These are phyloP conservation scores for Siniperca scherzeri DNA, from an alignment of 2,797 vertebrate species.

Conservation along the genomic window DNA sequence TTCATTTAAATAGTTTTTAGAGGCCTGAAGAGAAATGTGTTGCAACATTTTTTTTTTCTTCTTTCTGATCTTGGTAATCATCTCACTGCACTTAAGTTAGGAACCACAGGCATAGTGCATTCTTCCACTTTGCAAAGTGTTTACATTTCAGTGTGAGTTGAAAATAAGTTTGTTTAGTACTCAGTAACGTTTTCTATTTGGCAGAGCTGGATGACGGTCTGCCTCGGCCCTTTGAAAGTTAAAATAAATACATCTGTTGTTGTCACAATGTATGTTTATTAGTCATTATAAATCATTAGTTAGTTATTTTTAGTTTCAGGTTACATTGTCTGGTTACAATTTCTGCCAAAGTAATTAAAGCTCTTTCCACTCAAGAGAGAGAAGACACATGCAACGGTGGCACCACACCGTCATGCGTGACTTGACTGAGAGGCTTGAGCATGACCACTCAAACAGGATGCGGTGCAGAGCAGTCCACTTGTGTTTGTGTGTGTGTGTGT, in stretches of 20 bases:
- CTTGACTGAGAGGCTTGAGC: constrained; percentile 38
- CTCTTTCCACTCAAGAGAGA: not conserved
- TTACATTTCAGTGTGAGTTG: not conserved
- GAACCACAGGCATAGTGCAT: not conserved
- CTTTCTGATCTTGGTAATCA: not conserved
- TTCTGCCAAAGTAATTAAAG: not conserved
- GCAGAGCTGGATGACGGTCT: not conserved
- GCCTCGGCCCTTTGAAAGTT: not conserved
- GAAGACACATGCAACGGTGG: not conserved
- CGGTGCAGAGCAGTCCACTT: constrained; percentile 44
- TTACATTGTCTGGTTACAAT: not conserved
- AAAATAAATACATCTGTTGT: not conserved
- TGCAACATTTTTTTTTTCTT: not conserved
- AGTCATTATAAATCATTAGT: constrained; percentile 5
- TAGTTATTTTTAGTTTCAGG: constrained; percentile 2
- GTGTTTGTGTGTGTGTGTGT: not conserved
- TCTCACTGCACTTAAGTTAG: accelerated
- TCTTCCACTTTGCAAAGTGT: not conserved
- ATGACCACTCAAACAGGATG: constrained; percentile 66
- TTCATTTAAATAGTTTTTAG: not conserved
- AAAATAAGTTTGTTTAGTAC: not conserved
- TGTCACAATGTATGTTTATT: not conserved
- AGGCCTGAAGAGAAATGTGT: not conserved
- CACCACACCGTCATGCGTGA: constrained; percentile 17
- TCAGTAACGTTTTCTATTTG: not conserved